These are phyloP conservation scores for Cottus gobio DNA, from an alignment of 2,113 vertebrate genomes.

Conservation along the genomic window DNA sequence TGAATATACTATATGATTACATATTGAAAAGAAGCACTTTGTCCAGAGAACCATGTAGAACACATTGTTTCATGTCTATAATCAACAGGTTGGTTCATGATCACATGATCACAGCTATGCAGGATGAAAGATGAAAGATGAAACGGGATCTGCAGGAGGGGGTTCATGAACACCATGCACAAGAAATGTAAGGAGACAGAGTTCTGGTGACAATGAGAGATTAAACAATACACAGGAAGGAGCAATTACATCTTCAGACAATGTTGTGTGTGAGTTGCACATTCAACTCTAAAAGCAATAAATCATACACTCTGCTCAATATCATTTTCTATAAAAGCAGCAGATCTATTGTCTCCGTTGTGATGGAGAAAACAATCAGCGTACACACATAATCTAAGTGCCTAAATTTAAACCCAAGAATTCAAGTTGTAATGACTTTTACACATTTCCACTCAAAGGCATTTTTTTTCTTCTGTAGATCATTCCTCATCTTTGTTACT, in stretches of 20 bases:
- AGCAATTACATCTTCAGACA: conserved; percentile 7
- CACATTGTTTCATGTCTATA: neutral
- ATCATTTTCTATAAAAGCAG: neutral
- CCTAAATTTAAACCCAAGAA: neutral
- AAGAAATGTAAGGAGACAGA: neutral
- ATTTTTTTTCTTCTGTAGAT: neutral
- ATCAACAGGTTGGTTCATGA: neutral
- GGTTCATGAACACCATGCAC: neutral
- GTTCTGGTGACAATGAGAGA: neutral
- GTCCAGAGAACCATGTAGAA: neutral
- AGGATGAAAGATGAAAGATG: neutral
- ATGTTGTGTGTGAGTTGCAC: conserved; percentile 1
- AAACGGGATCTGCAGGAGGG: neutral
- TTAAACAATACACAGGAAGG: neutral
- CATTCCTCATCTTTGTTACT: conserved; percentile 22
- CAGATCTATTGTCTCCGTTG: neutral
- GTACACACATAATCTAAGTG: neutral
- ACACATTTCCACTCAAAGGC: neutral
- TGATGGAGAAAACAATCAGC: conserved; percentile 3
- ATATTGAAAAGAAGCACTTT: too few relatives aligned
- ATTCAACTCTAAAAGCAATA: conserved; percentile 9
- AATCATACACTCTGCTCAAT: neutral
- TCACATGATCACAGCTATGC: neutral
- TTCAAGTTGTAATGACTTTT: neutral
- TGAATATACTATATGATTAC: neutral